Evolutionary conservation across 2,888 invertebrate genomes (phyloP), one percentile per base, ranked within the genome.

Genomic region (Arrhopalites spinosus): DNA sequence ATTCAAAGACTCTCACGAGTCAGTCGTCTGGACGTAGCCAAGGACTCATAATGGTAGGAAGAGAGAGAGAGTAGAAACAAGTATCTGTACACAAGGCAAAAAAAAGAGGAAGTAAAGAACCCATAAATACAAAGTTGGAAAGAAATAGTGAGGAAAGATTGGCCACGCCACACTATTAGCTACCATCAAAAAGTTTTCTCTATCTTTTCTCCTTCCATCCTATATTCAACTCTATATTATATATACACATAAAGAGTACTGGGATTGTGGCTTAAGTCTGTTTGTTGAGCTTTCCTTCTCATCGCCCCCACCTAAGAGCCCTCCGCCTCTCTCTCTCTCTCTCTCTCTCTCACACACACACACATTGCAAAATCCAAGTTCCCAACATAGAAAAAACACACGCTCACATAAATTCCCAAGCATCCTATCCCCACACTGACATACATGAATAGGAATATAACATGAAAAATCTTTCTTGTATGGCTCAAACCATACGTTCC

Each of bases 111-210:
- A 15, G 30, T 5, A 30, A 17, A 7, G 2, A 3, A 68, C 27
- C 15, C 50, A 68, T 68, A 68, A 68, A 68, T 50, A 50, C 15
- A 67, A 68, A 68, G 15, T 50, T 47, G 43, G 29, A n/a, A 13
- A 68, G 50, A 68, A 27, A 47, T 45, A 36, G 29, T 36, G 68
- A 29, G n/a, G 66, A 66, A 43, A 66, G 66, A 36, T 66, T n/a
- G 29, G 66, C 66, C 66, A 66, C 29, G 66, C 43, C 66, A 66
- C 36, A 66, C 66, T 66, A 63, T 63, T 66, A 66, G 43, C 66
- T 43, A 29, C 43, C 66, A 66, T 66, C 66, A 66, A 66, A 59
- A 66, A 43, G 25, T 45, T 66, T 66, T 43, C 23, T 30, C 43
- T 17, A 2, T 23, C 23, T 5, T 20, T 23, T n/a, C 23, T 36